A percentile compares a stretch with the other conserved stretches of the same genome.
These are phyloP conservation scores for Itoplectis maculator DNA, from an alignment of 2,888 invertebrate species.

Conservation along the genomic window DNA sequence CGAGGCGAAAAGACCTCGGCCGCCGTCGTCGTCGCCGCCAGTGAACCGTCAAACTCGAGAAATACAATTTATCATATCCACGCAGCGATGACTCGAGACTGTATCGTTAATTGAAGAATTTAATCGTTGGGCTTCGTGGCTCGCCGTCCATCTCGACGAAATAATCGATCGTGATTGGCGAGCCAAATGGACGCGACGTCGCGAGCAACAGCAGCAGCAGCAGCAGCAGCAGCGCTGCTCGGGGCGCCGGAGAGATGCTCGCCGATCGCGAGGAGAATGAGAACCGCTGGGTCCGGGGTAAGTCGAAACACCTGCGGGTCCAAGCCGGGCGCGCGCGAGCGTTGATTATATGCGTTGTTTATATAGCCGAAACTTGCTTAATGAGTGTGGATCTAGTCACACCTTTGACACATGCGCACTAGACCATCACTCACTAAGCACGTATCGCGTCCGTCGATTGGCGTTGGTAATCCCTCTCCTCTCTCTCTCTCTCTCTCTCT, in stretches of 20 bases:
- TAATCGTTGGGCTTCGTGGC: constrained; percentile 47
- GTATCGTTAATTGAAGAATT: constrained; percentile 62
- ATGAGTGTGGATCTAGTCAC: constrained; percentile 97
- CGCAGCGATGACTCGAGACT: constrained; percentile 6
- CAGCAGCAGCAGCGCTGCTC: constrained; percentile 8
- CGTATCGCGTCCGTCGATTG: constrained; percentile 71
- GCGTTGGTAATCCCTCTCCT: not conserved
- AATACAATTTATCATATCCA: not conserved
- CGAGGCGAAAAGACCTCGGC: constrained; percentile 30
- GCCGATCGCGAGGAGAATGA: not conserved
- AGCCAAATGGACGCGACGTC: constrained; percentile 29
- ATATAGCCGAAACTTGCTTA: constrained; percentile 86
- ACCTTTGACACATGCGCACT: constrained; percentile 87
- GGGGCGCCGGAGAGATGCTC: too few relatives aligned
- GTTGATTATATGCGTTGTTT: constrained; percentile 66
- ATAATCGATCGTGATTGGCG: constrained; percentile 62
- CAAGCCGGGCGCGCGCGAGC: not conserved
- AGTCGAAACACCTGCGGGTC: constrained; percentile 45
- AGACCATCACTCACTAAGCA: constrained; percentile 91
- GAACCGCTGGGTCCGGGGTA: constrained; percentile 39
- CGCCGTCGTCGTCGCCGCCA: not conserved
- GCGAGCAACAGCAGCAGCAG: too few relatives aligned
- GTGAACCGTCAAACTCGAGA: constrained; percentile 5
- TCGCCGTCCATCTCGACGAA: constrained; percentile 44
- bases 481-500: constrained; percentile 25